phyloP scores from a whole-genome alignment of 2,888 invertebrate genomes.

The Acleris holmiana region DNA sequence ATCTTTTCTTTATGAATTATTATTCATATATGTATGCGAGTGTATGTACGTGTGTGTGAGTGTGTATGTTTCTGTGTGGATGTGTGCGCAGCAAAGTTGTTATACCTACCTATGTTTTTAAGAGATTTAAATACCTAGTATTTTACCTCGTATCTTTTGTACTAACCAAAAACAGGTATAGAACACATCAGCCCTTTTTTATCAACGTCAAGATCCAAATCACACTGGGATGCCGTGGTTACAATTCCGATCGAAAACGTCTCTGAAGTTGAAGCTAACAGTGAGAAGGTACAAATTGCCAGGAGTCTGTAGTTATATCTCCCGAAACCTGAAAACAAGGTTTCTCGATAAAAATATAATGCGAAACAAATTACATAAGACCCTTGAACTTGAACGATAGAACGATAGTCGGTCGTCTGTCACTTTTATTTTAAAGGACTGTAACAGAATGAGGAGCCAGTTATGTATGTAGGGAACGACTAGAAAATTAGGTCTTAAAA shows the following conservation, averaged over 20 bases:
- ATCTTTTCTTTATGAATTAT: too few species aligned
- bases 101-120: too few species aligned
- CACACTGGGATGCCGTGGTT: neutral
- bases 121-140: too few species aligned
- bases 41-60: too few species aligned
- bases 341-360: neutral
- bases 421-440: too few species aligned
- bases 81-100: too few species aligned
- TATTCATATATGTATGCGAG: too few species aligned
- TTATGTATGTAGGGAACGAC: neutral
- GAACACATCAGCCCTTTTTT: neutral
- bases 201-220: constrained; percentile 1
- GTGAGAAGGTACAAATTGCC: neutral
- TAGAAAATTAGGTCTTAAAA: neutral
- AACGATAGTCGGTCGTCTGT: too few species aligned
- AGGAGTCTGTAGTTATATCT: constrained; percentile 1
- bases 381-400: neutral
- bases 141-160: too few species aligned
- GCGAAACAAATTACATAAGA: neutral
- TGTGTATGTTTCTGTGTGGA: too few species aligned
- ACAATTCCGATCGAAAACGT: neutral
- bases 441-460: neutral
- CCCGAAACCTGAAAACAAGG: neutral
- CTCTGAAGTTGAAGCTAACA: constrained; percentile 1
- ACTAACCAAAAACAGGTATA: neutral